Evolutionary conservation across 2,888 invertebrate species (phyloP).

Genomic region (Synergus itoensis): DNA sequence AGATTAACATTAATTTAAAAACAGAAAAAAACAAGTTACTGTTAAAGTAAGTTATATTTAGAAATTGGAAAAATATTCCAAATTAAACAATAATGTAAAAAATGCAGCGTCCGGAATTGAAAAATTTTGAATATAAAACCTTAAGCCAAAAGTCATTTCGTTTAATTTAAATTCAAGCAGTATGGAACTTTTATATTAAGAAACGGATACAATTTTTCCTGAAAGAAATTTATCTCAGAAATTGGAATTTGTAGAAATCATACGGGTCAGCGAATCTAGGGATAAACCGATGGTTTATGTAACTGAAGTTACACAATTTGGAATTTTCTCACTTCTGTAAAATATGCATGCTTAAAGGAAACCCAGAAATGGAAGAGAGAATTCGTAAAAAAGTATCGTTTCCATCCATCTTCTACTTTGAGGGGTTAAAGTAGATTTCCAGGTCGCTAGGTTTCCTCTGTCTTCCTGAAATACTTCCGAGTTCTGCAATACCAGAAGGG

Average conservation of each 20-base stretch:
- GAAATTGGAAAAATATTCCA: not conserved
- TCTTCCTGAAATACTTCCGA: not conserved
- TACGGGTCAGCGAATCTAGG: not conserved
- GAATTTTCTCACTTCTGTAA: not conserved
- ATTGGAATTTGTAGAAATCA: not conserved
- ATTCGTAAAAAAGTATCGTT: not conserved
- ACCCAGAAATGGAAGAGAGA: not conserved
- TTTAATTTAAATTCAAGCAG: not conserved
- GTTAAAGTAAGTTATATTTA: not conserved
- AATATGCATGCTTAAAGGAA: not conserved
- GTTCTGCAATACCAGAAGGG: not conserved
- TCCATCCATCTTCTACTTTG: constrained; percentile 5
- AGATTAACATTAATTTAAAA: not conserved
- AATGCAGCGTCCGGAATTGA: not conserved
- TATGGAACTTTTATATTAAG: not conserved
- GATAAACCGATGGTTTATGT: constrained; percentile 14
- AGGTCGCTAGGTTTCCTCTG: not conserved
- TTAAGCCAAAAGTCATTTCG: not conserved
- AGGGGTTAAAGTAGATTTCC: not conserved
- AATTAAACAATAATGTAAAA: not conserved
- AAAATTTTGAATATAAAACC: not conserved
- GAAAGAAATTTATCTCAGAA: not conserved
- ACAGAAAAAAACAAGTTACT: not conserved
- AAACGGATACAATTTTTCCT: not conserved
- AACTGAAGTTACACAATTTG: not conserved